Conservation (phyloP, 1,140 invertebrate genomes). For the Pseudomyrmex pallidus region DNA sequence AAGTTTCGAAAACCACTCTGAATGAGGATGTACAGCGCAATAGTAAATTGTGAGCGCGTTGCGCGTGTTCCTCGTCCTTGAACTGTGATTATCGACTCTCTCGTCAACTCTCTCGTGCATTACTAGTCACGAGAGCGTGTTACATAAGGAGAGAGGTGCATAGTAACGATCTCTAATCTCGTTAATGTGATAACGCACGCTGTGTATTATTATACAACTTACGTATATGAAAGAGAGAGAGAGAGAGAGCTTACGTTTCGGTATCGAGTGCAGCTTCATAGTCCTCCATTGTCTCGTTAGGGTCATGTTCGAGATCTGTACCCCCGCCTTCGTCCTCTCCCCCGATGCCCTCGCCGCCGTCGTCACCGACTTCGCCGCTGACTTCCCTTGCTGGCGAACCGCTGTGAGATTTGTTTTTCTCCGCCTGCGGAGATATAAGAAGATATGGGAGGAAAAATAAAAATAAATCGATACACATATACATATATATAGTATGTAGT, state of each 20-base stretch:
- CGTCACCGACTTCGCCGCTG: conserved; percentile 85
- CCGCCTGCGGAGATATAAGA: conserved; percentile 79
- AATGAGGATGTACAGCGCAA: not conserved
- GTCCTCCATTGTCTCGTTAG: conserved; percentile 88
- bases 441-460: not conserved
- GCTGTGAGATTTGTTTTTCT: conserved; percentile 88
- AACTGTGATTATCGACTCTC: conserved; percentile 1
- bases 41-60: not conserved
- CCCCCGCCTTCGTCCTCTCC: conserved; percentile 83
- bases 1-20: not conserved
- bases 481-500: not conserved
- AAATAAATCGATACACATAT: not conserved
- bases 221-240: not conserved
- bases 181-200: conserved; percentile 20
- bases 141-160: not conserved
- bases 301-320: conserved; percentile 82
- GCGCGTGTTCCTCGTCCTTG: not conserved
- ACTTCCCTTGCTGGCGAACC: conserved; percentile 86
- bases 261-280: conserved; percentile 88
- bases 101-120: not conserved
- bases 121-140: not conserved
- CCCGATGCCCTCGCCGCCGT: conserved; percentile 86
- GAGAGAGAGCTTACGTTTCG: conserved; percentile 86
- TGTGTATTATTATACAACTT: conserved; percentile 20
- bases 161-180: conserved; percentile 10